Conservation (phyloP, 2,797 vertebrate species). For the Manis javanica region DNA sequence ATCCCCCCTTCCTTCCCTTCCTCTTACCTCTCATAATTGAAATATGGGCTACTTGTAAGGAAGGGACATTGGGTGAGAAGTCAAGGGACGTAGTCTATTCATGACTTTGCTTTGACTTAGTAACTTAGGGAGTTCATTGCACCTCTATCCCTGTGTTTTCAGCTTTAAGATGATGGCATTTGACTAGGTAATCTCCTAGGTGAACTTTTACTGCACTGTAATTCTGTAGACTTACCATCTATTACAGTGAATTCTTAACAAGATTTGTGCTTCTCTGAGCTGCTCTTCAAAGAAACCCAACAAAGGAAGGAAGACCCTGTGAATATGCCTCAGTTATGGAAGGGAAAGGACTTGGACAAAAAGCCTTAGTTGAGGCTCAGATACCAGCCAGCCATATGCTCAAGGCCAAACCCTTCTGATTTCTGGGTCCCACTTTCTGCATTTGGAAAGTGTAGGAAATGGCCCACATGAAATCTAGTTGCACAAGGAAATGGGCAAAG, state of each 20-base stretch:
- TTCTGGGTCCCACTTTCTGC: background rate
- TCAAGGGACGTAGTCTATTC: background rate
- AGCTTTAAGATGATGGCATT: background rate
- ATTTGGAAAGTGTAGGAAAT: background rate
- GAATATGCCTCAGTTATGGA: background rate
- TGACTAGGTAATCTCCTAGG: background rate
- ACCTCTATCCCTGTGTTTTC: background rate
- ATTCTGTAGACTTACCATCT: background rate
- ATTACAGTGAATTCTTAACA: background rate
- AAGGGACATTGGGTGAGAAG: background rate
- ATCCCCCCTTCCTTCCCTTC: background rate
- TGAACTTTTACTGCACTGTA: background rate
- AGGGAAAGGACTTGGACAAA: background rate
- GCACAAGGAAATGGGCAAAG: background rate
- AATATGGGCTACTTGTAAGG: background rate
- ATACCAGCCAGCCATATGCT: background rate
- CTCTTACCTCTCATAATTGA: background rate
- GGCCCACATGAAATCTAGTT: background rate
- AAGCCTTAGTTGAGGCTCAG: background rate
- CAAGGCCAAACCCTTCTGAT: background rate
- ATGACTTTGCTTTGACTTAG: background rate
- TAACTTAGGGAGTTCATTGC: background rate
- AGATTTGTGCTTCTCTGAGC: background rate
- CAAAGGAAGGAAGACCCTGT: background rate
- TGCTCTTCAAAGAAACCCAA: background rate